phyloP scores from a whole-genome alignment of 2,113 vertebrate species.

The Microtus montanus region DNA sequence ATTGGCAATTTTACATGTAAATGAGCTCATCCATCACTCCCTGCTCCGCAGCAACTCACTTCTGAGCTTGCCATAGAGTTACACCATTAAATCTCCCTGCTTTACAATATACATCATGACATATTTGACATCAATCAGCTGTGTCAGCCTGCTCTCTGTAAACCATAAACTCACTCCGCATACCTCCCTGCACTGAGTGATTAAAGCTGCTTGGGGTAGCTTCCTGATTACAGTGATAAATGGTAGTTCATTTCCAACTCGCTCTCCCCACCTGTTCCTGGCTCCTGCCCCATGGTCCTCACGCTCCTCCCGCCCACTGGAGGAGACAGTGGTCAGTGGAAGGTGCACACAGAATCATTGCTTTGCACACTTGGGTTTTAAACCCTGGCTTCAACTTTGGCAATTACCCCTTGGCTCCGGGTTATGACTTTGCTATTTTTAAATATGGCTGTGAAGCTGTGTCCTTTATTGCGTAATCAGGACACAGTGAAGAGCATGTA shows the following conservation, averaged over 20 bases:
- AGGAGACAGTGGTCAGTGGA: background rate
- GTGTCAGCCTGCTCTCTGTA: slow-evolving; percentile 88
- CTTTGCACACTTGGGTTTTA: background rate
- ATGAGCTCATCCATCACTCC: slow-evolving; percentile 89
- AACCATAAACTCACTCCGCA: slow-evolving; percentile 86
- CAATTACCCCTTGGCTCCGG: background rate
- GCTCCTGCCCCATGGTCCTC: background rate
- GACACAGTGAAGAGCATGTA: background rate
- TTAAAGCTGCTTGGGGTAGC: slow-evolving; percentile 84
- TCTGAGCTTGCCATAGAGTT: slow-evolving; percentile 85
- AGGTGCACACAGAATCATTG: background rate
- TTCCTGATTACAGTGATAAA: slow-evolving; percentile 85
- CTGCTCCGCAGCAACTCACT: slow-evolving; percentile 84
- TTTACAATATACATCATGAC: slow-evolving; percentile 90
- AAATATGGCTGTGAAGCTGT: background rate
- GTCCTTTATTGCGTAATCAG: background rate
- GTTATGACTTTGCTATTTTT: background rate
- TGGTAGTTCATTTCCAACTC: slow-evolving; percentile 69
- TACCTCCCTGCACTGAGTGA: slow-evolving; percentile 81
- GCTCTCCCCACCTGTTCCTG: slow-evolving; percentile 19
- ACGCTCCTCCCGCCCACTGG: background rate
- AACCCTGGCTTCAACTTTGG: background rate
- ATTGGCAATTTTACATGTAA: slow-evolving; percentile 90
- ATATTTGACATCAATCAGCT: slow-evolving; percentile 91
- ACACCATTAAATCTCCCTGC: slow-evolving; percentile 88